Evolutionary conservation across 2,888 invertebrate genomes (phyloP).

Genomic region (Gari tellinella): DNA sequence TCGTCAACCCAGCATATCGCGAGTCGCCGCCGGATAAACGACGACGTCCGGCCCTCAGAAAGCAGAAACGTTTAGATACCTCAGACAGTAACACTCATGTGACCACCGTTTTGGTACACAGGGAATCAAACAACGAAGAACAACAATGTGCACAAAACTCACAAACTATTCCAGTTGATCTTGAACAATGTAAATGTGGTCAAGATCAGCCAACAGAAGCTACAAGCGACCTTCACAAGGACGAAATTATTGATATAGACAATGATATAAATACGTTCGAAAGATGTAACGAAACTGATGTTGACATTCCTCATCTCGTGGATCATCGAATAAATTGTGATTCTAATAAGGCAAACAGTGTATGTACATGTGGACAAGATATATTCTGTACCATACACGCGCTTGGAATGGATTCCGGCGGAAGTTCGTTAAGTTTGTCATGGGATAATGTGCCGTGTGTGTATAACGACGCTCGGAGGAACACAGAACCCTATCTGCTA

Average conservation of each 20-base stretch:
- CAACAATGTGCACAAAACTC: background rate
- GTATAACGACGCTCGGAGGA: conserved; percentile 53
- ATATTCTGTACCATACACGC: conserved; percentile 42
- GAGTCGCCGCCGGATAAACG: conserved; percentile 58
- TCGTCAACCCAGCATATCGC: conserved; percentile 68
- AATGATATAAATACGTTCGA: conserved; percentile 27
- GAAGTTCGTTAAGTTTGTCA: conserved; percentile 48
- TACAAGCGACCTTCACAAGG: too few species aligned
- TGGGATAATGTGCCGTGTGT: conserved; percentile 57
- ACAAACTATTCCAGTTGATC: background rate
- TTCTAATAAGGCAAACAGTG: background rate
- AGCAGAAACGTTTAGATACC: conserved; percentile 35
- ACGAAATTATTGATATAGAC: conserved; percentile 11
- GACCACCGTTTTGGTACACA: conserved; percentile 60
- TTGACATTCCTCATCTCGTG: background rate
- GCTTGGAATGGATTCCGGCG: conserved; percentile 47
- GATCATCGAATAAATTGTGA: conserved; percentile 12
- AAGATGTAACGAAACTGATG: conserved; percentile 1
- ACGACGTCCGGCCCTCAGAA: conserved; percentile 28
- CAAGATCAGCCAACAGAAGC: background rate
- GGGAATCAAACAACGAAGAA: conserved; percentile 41
- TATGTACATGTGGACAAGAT: conserved; percentile 40
- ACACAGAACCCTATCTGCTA: conserved; percentile 50
- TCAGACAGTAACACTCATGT: conserved; percentile 36
- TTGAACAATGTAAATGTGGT: background rate